phyloP scores from a whole-genome alignment of 2,113 vertebrate genomes.

The Lontra canadensis region DNA sequence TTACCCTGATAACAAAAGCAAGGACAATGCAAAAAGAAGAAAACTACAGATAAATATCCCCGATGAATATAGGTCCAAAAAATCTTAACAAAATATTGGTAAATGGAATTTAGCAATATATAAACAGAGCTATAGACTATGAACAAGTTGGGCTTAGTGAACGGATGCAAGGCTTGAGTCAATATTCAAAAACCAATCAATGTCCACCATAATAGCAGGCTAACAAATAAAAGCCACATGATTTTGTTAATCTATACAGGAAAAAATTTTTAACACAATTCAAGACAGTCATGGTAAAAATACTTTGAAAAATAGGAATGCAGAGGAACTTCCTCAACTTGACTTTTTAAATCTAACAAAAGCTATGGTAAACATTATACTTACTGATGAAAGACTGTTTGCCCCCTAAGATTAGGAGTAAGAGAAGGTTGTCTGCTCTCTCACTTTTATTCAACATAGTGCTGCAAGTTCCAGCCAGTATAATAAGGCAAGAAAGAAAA shows the following conservation, averaged over 20 bases:
- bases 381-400: neutral
- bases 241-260: neutral
- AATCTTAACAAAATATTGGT: neutral
- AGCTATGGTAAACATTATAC: neutral
- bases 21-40: neutral
- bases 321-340: neutral
- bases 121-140: neutral
- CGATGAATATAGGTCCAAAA: neutral
- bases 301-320: neutral
- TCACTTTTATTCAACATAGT: neutral
- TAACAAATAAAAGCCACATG: neutral
- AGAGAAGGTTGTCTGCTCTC: neutral
- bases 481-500: neutral
- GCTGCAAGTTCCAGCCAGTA: neutral
- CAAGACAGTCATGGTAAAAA: neutral
- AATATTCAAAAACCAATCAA: neutral
- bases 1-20: neutral
- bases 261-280: neutral
- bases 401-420: neutral
- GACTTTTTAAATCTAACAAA: neutral
- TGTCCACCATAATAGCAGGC: neutral
- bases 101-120: neutral
- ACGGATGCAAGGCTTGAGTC: neutral
- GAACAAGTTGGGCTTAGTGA: neutral
- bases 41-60: neutral